These are phyloP conservation scores for Spilarctia lutea DNA, from an alignment of 2,888 invertebrate species.

Conservation along the genomic window DNA sequence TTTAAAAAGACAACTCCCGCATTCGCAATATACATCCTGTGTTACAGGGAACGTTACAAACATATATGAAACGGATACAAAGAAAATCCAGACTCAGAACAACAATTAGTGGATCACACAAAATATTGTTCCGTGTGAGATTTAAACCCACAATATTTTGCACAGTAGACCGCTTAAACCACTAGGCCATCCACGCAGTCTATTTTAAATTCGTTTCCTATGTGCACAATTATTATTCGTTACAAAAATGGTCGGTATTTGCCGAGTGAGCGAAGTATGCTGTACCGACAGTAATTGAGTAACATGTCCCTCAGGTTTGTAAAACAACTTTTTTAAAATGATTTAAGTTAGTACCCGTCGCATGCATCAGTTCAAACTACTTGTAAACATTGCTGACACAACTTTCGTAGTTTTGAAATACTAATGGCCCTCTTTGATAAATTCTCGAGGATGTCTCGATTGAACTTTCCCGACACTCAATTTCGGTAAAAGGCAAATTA, in stretches of 20 bases:
- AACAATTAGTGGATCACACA: too few species aligned
- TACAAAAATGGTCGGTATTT: neutral
- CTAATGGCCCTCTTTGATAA: constrained; percentile 32
- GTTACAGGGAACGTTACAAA: too few species aligned
- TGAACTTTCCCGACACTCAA: constrained; percentile 36
- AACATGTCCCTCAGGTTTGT: neutral
- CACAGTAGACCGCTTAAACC: too few species aligned
- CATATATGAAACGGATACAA: too few species aligned
- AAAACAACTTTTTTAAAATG: neutral
- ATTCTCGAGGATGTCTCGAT: constrained; percentile 25
- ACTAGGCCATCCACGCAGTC: too few species aligned
- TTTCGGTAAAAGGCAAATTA: constrained; percentile 46
- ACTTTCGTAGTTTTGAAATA: constrained; percentile 26
- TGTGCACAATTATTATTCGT: neutral
- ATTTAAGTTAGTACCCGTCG: neutral
- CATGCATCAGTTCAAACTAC: constrained; percentile 22
- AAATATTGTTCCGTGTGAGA: too few species aligned
- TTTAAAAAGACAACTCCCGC: too few species aligned
- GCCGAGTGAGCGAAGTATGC: neutral
- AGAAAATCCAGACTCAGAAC: too few species aligned
- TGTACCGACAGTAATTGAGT: neutral
- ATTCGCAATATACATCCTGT: too few species aligned
- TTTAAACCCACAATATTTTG: too few species aligned
- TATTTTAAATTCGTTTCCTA: neutral
- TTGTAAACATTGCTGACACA: constrained; percentile 23